Evolutionary conservation across 2,113 vertebrate species (phyloP), one percentile per base, ranked within the genome.

Genomic region (Heterotis niloticus): DNA sequence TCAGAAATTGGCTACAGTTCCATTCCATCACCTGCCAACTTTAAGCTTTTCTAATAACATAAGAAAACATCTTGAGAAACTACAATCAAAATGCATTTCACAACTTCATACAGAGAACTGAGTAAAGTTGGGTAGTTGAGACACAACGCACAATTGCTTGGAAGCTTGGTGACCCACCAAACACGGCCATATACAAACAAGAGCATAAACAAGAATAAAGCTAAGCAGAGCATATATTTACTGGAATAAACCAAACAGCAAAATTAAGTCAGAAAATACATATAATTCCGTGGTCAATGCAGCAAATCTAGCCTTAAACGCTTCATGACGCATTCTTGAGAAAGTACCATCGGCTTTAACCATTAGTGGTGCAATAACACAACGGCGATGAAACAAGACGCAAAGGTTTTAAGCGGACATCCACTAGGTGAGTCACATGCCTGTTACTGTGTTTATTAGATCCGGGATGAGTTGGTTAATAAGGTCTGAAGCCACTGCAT

Each of bases 171-270:
- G 26, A 75, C 28, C 60, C 20, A 28, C 54, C 14, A 74, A 52
- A 17, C 23, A 24, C 62, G 34, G 28, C 16, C 28, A 23, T 29
- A 62, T 62, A 56, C 62, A 62, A 75, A 62, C 74, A 75, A 29
- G 20, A 75, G 74, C 57, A 75, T 75, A 75, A 75, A 75, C 26
- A 62, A 7, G 10, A 62, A 18, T 75, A 24, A 60, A 17, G 57
- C 29, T 26, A 26, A 75, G 10, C 57, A 52, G 57, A 51, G 26
- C 54, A 64, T 44, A 17, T 64, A n/a, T 75, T 34, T 13, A 57
- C 24, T 29, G 57, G 59, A 62, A 59, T 74, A n/a, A 74, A 23
- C 26, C 52, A 57, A 26, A n/a, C 44, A 72, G 71, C 34, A 74
- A 0, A 9, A 28, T 74, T 5, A n/a, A 74, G 7, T 13, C 51